Base-by-base conservation (phyloP, 2,113 vertebrate species). In the Hucho hucho region DNA sequence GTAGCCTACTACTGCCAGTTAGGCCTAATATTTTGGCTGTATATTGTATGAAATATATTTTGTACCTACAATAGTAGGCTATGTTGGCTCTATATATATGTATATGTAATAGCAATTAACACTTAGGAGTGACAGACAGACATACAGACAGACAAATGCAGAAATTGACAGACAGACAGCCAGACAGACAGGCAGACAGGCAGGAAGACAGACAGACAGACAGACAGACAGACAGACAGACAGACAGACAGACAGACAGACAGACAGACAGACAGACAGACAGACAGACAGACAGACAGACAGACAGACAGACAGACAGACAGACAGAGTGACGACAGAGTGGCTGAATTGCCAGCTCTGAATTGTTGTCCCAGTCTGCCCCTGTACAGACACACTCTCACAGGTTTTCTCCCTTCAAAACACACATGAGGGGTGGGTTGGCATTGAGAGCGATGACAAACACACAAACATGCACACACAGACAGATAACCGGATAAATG, bases 211-310 rank as follows among this genome's bases (percentile, higher is more conserved):
- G 56, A 72, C 64, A 80, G 64, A 69, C 63, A 69, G 69, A 64
- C 22, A 76, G 18, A 74, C 43, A 73, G 56, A 72, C 64, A 80
- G 64, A 69, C 67, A 75, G 64, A 79, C 25, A 61, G 18, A 20
- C 53, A 46, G 56, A 43, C 6, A 16, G 67, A 70, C 32, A 66
- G 6, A 18, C 46, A 64, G 9, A 49, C 61, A 43, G 22, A 20
- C 68, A 53, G 49, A 26, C 28, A 66, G n/a, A 16, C 22, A 64
- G n/a, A 1, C 6, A 64, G n/a, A 26, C 63, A 64, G 1, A 12
- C 9, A 28, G 24, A 4, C 18, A 64, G 22, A 6, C 32, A 32
- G 32, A 64, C 6, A 25, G 1, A 28, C 18, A 26, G 24, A 28
- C 11, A 64, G 9, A 24, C 11, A 64, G 6, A 28, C 22, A 64